Conservation (phyloP, 2,113 vertebrate genomes). For the Globicephala melas region DNA sequence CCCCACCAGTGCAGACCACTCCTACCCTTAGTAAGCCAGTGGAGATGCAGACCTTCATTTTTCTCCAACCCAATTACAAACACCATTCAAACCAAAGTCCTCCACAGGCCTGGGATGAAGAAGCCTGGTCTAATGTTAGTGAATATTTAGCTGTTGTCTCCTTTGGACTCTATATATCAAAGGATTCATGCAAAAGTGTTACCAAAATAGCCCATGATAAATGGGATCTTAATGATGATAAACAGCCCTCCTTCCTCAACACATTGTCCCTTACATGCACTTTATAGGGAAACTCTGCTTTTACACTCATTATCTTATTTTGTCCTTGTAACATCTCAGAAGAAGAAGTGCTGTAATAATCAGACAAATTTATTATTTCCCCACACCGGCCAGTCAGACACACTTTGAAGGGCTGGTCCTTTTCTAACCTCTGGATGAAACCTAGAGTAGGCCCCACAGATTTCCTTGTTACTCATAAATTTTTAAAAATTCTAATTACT, state of each 20-base stretch:
- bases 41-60: neutral
- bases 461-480: neutral
- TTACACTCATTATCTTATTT: neutral
- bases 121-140: neutral
- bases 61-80: neutral
- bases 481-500: neutral
- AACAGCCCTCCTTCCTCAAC: neutral
- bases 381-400: neutral
- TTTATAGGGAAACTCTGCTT: neutral
- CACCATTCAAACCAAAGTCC: neutral
- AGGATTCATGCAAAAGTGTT: neutral
- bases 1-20: neutral
- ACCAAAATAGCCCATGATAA: neutral
- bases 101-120: neutral
- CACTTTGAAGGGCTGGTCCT: neutral
- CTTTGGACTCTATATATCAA: neutral
- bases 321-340: neutral
- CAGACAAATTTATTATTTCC: neutral
- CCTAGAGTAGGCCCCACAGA: neutral
- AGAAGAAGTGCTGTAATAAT: conserved; percentile 2
- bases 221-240: neutral
- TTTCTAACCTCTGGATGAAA: neutral
- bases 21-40: neutral
- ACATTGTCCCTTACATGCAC: neutral
- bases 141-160: neutral